Conservation (phyloP, 2,113 vertebrate species). For the Rhadina sibilatrix region DNA sequence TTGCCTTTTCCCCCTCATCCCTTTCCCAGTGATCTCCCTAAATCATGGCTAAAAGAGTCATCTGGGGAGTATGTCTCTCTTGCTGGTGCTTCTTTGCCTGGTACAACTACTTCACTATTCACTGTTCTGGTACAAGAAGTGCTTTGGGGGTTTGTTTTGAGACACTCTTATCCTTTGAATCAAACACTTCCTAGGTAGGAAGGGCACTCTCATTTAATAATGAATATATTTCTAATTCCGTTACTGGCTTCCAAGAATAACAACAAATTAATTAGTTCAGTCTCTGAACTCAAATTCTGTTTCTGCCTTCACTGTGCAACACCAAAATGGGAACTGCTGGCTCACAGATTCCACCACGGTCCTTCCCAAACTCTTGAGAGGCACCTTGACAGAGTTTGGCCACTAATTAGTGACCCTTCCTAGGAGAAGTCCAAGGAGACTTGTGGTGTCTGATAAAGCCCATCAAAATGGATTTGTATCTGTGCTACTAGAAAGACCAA, state of each 20-base stretch:
- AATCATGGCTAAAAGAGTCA: background rate
- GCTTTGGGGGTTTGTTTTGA: background rate
- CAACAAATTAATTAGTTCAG: background rate
- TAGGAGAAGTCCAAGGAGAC: background rate
- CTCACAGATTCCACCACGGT: fast-evolving
- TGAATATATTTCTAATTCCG: background rate
- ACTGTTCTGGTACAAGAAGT: background rate
- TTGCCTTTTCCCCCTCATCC: background rate
- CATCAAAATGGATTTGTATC: background rate
- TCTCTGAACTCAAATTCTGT: background rate
- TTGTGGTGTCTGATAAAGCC: background rate
- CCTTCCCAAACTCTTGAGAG: background rate
- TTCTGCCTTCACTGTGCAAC: background rate
- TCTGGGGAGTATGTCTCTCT: background rate
- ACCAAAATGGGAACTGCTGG: background rate
- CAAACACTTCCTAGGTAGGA: background rate
- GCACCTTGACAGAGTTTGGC: background rate
- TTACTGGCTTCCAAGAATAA: background rate
- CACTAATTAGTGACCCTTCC: background rate
- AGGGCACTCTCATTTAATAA: background rate
- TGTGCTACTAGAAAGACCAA: background rate
- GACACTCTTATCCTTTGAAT: background rate
- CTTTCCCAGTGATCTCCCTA: background rate
- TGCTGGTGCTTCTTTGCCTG: background rate
- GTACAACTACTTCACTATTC: background rate